Percentiles rank a stretch among this genome's conserved stretches.
Conservation (phyloP, 2,797 vertebrate genomes). For the Onychomys torridus region DNA sequence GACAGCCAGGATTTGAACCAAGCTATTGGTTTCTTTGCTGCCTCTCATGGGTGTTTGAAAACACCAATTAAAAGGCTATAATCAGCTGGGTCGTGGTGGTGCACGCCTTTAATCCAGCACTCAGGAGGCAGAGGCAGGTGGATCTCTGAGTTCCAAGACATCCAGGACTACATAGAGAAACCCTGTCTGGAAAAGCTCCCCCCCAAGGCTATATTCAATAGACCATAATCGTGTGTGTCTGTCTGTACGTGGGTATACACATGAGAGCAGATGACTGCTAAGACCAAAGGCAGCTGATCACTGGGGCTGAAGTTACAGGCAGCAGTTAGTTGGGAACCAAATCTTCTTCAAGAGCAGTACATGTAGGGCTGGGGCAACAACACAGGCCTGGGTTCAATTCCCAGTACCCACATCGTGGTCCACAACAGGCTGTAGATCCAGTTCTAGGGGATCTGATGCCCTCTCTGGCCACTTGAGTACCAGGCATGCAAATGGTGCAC, state of each 20-base stretch:
- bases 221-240: not conserved
- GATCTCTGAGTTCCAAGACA: not conserved
- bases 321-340: not conserved
- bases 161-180: not conserved
- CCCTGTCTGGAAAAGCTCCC: not conserved
- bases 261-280: not conserved
- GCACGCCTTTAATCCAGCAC: not conserved
- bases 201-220: not conserved
- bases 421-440: not conserved
- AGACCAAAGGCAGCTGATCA: not conserved
- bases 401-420: not conserved
- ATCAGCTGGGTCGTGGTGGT: not conserved
- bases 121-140: not conserved
- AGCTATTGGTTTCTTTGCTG: not conserved
- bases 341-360: not conserved
- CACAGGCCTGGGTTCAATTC: not conserved
- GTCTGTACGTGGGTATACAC: not conserved
- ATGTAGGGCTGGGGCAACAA: not conserved
- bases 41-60: not conserved
- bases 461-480: not conserved
- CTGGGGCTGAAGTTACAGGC: not conserved
- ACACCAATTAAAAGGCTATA: not conserved
- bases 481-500: not conserved
- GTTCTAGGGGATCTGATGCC: not conserved
- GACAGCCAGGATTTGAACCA: not conserved